Evolutionary conservation across 1,140 invertebrate species (phyloP).

Genomic region (Penaeus chinensis): DNA sequence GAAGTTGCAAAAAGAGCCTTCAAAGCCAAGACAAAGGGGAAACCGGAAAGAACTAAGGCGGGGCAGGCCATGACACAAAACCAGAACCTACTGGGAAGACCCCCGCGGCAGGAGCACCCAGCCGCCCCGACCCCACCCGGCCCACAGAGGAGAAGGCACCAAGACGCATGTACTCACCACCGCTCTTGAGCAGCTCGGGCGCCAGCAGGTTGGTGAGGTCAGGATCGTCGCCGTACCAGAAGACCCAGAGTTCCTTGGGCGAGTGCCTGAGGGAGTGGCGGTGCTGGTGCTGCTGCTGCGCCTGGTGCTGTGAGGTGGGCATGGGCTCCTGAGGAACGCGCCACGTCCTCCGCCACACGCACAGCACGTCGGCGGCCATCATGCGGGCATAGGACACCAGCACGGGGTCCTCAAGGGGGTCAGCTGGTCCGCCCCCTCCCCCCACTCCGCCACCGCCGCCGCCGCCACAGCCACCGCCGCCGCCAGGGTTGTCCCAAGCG

Average conservation of each 20-base stretch:
- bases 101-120: too few species aligned
- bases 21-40: constrained; percentile 7
- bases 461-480: constrained; percentile 67
- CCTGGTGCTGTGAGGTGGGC: constrained; percentile 56
- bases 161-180: constrained; percentile 75
- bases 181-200: constrained; percentile 76
- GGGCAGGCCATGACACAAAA: not conserved
- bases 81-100: too few species aligned
- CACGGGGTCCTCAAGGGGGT: constrained; percentile 92
- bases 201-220: constrained; percentile 73
- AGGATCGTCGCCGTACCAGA: constrained; percentile 98
- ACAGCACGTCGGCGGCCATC: constrained; percentile 92
- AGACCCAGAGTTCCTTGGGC: constrained; percentile 97
- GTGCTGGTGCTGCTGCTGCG: constrained; percentile 45
- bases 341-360: constrained; percentile 88
- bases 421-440: constrained; percentile 66
- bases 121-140: not conserved
- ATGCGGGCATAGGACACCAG: constrained; percentile 92
- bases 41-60: too few species aligned
- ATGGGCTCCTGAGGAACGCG: constrained; percentile 70
- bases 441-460: constrained; percentile 61
- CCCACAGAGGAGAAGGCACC: not conserved
- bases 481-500: constrained; percentile 71
- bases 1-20: too few species aligned
- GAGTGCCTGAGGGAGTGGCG: constrained; percentile 60